Conservation (phyloP, 2,113 vertebrate genomes). For the Rallus limicola region DNA sequence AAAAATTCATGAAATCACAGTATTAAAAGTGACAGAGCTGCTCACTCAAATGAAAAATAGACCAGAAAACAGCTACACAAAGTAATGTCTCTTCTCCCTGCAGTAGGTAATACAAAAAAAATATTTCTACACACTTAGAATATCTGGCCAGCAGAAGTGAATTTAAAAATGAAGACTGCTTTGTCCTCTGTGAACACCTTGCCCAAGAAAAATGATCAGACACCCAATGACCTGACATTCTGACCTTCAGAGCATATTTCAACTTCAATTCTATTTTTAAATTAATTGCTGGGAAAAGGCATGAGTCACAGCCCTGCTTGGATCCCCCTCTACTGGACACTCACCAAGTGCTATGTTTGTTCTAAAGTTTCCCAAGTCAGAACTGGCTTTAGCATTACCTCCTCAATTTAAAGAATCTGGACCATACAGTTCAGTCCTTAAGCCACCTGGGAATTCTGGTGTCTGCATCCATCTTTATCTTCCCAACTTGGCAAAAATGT, state of each 20-base stretch:
- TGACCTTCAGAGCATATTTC: slow-evolving; percentile 44
- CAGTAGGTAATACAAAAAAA: not conserved
- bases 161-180: not conserved
- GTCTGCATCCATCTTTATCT: not conserved
- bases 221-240: not conserved
- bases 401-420: not conserved
- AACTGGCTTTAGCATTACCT: not conserved
- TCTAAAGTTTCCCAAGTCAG: not conserved
- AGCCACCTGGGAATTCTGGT: not conserved
- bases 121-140: not conserved
- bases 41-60: not conserved
- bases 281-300: slow-evolving; percentile 53
- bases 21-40: not conserved
- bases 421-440: not conserved
- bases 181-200: slow-evolving; percentile 17
- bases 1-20: not conserved
- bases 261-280: slow-evolving; percentile 61
- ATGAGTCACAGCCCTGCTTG: slow-evolving; percentile 39
- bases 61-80: not conserved
- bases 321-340: slow-evolving; percentile 31
- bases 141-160: not conserved
- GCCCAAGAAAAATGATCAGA: not conserved
- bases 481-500: not conserved
- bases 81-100: not conserved
- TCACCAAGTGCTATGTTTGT: slow-evolving; percentile 38